phyloP scores from a whole-genome alignment of 64 coral and sea anemone species.

The Platygyra sinensis region DNA sequence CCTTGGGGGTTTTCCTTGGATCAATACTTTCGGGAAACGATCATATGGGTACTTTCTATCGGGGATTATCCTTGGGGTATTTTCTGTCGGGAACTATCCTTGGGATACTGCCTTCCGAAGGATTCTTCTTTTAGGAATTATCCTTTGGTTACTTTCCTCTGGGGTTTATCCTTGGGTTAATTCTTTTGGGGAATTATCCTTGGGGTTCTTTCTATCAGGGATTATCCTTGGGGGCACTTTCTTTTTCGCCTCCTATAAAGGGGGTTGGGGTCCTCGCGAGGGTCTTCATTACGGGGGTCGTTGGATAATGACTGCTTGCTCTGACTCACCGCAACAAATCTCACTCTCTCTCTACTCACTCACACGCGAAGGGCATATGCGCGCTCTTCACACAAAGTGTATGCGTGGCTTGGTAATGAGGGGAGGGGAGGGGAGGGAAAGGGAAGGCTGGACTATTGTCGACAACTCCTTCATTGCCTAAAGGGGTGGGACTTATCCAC shows the following conservation, averaged over 20 bases:
- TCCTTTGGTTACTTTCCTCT: background rate
- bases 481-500: background rate
- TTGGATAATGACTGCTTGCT: background rate
- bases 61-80: background rate
- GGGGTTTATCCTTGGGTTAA: background rate
- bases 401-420: slow-evolving; percentile 14
- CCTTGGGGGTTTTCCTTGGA: background rate
- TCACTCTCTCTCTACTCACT: slow-evolving; percentile 44
- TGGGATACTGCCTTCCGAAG: background rate
- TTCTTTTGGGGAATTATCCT: background rate
- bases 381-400: slow-evolving; percentile 35
- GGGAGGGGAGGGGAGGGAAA: background rate
- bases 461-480: background rate
- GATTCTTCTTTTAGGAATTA: background rate
- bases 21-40: background rate
- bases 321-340: background rate
- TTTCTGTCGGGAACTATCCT: background rate
- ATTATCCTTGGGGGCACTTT: background rate
- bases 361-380: background rate
- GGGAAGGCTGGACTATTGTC: background rate
- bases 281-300: slow-evolving; percentile 2
- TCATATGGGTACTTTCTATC: background rate
- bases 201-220: background rate
- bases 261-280: background rate
- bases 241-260: background rate